A percentile compares a stretch with the other conserved stretches of the same genome.
phyloP scores from a whole-genome alignment of 2,113 vertebrate genomes.

The Bufo gargarizans region DNA sequence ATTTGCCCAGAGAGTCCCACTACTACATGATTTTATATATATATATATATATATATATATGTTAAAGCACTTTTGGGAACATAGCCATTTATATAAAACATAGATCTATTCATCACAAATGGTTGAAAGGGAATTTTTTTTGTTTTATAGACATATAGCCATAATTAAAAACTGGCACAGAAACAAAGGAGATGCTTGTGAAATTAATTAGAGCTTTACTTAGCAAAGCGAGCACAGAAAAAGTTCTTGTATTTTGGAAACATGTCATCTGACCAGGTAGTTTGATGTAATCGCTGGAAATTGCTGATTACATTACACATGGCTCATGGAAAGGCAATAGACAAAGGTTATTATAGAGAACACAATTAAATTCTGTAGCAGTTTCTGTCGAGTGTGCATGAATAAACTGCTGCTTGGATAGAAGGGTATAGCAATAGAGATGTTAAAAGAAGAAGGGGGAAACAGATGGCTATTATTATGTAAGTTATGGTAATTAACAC shows the following conservation, averaged over 20 bases:
- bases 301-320: constrained; percentile 27
- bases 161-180: constrained; percentile 54
- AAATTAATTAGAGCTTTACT: constrained; percentile 57
- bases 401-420: not conserved
- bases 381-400: not conserved
- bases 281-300: constrained; percentile 54
- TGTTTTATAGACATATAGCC: constrained; percentile 46
- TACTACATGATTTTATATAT: constrained; percentile 23
- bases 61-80: constrained; percentile 27
- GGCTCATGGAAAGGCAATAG: constrained; percentile 20
- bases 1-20: constrained; percentile 28
- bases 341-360: not conserved
- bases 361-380: constrained; percentile 10
- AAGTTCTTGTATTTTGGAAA: constrained; percentile 55
- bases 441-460: constrained; percentile 58
- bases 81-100: constrained; percentile 20
- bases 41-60: constrained; percentile 28
- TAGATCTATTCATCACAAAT: constrained; percentile 24
- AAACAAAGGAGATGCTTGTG: constrained; percentile 42
- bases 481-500: constrained; percentile 80
- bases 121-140: constrained; percentile 24
- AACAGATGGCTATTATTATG: constrained; percentile 84
- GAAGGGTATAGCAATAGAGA: constrained; percentile 3
- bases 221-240: constrained; percentile 42
- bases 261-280: constrained; percentile 53